Conservation (phyloP, 1,140 invertebrate genomes). For the Neuroterus valhalla region DNA sequence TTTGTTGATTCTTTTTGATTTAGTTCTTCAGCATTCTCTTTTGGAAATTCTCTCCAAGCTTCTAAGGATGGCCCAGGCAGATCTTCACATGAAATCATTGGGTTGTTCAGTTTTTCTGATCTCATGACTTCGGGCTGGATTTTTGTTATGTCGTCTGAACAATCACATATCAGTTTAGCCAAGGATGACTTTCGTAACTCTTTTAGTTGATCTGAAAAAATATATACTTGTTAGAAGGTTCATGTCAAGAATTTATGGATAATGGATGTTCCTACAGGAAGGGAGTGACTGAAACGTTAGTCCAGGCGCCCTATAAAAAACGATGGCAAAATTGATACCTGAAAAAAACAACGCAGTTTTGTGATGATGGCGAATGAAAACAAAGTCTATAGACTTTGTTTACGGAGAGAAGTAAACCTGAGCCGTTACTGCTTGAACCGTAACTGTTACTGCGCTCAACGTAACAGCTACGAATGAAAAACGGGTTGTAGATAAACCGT, state of each 20-base stretch:
- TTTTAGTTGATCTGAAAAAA: slow-evolving; percentile 84
- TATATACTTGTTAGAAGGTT: background rate
- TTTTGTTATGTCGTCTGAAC: slow-evolving; percentile 83
- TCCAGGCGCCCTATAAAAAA: no score
- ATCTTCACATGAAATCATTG: slow-evolving; percentile 78
- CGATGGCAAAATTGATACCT: no score
- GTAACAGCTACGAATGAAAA: no score
- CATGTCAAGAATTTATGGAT: background rate
- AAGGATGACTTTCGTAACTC: slow-evolving; percentile 91
- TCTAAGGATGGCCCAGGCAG: slow-evolving; percentile 77
- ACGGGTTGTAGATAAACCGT: no score
- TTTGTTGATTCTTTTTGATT: slow-evolving; percentile 10
- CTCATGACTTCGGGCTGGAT: slow-evolving; percentile 89
- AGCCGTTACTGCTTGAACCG: no score
- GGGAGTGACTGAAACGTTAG: background rate
- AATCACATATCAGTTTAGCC: slow-evolving; percentile 92
- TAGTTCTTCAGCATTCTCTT: background rate
- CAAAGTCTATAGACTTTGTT: no score
- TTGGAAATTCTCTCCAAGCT: slow-evolving; percentile 76
- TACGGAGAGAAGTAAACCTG: no score
- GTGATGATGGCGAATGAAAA: no score
- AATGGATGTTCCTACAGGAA: slow-evolving; percentile 16
- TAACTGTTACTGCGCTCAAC: no score
- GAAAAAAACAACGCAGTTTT: no score
- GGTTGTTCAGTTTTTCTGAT: slow-evolving; percentile 77